These are phyloP conservation scores for Parus major DNA, from an alignment of 2,113 vertebrate genomes.

Conservation along the genomic window DNA sequence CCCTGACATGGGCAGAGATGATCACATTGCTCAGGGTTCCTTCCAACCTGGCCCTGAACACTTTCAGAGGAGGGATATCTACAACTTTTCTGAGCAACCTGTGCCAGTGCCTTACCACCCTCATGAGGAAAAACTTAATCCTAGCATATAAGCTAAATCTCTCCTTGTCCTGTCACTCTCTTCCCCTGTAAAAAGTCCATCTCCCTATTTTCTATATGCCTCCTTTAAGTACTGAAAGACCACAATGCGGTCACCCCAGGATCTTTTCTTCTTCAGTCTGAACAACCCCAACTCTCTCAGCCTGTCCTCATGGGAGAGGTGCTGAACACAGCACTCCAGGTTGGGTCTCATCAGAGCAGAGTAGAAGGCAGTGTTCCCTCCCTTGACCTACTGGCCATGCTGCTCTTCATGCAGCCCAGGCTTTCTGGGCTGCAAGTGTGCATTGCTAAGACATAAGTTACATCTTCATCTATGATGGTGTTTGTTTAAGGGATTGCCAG, in stretches of 20 bases:
- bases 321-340: not conserved
- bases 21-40: not conserved
- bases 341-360: not conserved
- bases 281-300: not conserved
- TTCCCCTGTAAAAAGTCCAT: not conserved
- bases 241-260: not conserved
- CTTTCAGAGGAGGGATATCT: not conserved
- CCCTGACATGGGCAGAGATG: not conserved
- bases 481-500: not conserved
- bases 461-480: not conserved
- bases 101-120: not conserved
- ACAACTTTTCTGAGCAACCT: not conserved
- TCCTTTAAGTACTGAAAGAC: not conserved
- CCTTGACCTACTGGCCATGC: accelerated
- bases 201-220: not conserved
- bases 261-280: not conserved
- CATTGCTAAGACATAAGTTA: not conserved
- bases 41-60: not conserved
- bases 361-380: not conserved
- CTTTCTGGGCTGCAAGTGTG: not conserved
- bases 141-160: not conserved
- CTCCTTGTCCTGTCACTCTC: not conserved
- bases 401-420: not conserved
- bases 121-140: not conserved
- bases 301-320: not conserved